A percentile compares a stretch with the other conserved stretches of the same genome.
These are phyloP conservation scores for Creontiades dilutus DNA, from an alignment of 2,888 invertebrate species.

Conservation along the genomic window DNA sequence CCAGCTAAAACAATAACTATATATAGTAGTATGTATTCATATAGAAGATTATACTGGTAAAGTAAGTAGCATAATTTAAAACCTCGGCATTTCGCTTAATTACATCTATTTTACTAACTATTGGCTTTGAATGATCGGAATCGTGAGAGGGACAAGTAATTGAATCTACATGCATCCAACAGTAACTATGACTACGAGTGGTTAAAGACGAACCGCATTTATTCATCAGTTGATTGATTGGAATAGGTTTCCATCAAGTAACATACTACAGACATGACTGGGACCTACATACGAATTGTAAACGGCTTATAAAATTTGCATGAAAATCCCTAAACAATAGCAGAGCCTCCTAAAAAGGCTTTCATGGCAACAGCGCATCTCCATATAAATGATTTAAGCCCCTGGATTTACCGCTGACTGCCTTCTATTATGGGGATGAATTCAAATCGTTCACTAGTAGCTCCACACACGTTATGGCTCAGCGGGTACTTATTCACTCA, in stretches of 20 bases:
- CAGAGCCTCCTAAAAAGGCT: slow-evolving; percentile 11
- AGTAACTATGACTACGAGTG: too few relatives aligned
- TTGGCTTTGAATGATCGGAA: too few relatives aligned
- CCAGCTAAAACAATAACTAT: too few relatives aligned
- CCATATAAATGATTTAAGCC: slow-evolving; percentile 39
- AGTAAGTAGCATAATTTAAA: too few relatives aligned
- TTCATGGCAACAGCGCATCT: neutral
- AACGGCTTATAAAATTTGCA: slow-evolving; percentile 33
- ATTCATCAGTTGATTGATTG: neutral
- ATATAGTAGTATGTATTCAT: too few relatives aligned
- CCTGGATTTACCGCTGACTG: slow-evolving; percentile 1
- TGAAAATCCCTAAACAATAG: slow-evolving; percentile 36
- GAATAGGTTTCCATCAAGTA: neutral
- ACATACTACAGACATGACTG: slow-evolving; percentile 11
- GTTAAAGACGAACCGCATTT: too few relatives aligned
- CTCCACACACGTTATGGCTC: neutral
- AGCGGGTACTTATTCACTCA: neutral
- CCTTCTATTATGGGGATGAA: slow-evolving; percentile 32
- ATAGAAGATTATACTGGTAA: too few relatives aligned
- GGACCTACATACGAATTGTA: slow-evolving; percentile 8
- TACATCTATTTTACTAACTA: too few relatives aligned
- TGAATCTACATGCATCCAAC: too few relatives aligned
- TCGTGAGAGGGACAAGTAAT: too few relatives aligned
- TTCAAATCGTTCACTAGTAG: slow-evolving; percentile 29
- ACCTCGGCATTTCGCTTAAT: too few relatives aligned